Evolutionary conservation across 2,113 vertebrate species (phyloP), one percentile per base, ranked within the genome.

Genomic region (Entosphenus tridentatus): DNA sequence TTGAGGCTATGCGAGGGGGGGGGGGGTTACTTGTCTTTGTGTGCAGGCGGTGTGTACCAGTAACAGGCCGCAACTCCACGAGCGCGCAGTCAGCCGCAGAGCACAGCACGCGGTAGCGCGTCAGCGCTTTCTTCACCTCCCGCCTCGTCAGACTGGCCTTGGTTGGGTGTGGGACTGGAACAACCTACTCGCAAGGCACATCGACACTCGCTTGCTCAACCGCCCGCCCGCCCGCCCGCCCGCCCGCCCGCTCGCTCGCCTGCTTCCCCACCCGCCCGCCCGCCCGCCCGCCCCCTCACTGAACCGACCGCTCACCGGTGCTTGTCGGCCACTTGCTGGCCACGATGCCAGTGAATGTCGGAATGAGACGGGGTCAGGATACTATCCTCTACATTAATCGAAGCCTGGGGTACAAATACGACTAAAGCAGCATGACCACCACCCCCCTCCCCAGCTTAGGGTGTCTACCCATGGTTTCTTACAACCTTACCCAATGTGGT

Each of bases 21-120:
- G 39, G 39, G 39, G 39, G 39, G 18, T 2, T 39, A 5, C 6
- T 39, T 39, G 5, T 39, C 39, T 39, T 3, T 39, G 39, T 39
- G 39, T 39, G 39, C 39, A 5, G 39, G 39, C 39, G 39, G 39
- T 39, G 39, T 39, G 39, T 39, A 39, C 71, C 65, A 21, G 71
- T 14, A 17, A 73, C 69, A 5, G 83, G 83, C 74, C 81, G 82
- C 54, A 85, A 78, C 72, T 83, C 79, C 57, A 85, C 72, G 57
- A 85, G 75, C 8, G 79, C 79, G 7, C 80, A 83, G 70, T 76
- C 76, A 1, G 67, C 70, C 0, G 39, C 11, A 0, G 74, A 8
- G 0, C 77, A 75, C 68, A 83, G 68, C 67, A 85, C 80, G 3
- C 2, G 74, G 70, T 82, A 85, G 12, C 12, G 12, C 0, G 80